These are phyloP conservation scores for Paralichthys olivaceus DNA, from an alignment of 2,113 vertebrate species.

Conservation along the genomic window DNA sequence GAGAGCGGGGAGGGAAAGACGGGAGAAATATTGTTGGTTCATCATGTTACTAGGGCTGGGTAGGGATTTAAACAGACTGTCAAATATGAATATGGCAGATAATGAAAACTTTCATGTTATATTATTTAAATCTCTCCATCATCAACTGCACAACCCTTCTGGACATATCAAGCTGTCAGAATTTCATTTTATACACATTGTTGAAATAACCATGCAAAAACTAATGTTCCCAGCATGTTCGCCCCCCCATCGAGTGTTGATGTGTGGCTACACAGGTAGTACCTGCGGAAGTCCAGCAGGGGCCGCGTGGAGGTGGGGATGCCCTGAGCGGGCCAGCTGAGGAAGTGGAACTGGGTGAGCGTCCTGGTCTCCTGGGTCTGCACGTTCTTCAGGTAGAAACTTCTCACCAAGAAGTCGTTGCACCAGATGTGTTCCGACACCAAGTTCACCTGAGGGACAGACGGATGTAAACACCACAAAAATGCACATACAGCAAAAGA, in stretches of 20 bases:
- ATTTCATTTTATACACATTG: too few species aligned
- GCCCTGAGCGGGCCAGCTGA: constrained; percentile 97
- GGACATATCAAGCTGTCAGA: too few species aligned
- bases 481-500: neutral
- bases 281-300: constrained; percentile 95
- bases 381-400: constrained; percentile 99
- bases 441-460: constrained; percentile 90
- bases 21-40: neutral
- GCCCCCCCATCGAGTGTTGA: neutral
- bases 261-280: neutral
- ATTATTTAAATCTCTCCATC: too few species aligned
- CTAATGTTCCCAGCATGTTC: neutral
- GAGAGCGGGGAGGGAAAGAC: neutral
- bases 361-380: constrained; percentile 97
- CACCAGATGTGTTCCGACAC: constrained; percentile 99
- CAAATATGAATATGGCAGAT: too few species aligned
- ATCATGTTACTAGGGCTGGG: neutral
- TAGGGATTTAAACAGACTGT: neutral
- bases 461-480: neutral
- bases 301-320: constrained; percentile 93
- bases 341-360: constrained; percentile 99
- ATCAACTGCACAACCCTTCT: too few species aligned
- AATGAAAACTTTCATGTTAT: too few species aligned
- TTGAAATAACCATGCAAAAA: neutral
- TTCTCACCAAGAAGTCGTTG: constrained; percentile 97